phyloP scores from a whole-genome alignment of 1,140 invertebrate genomes.

The Drosophila ercepeae region DNA sequence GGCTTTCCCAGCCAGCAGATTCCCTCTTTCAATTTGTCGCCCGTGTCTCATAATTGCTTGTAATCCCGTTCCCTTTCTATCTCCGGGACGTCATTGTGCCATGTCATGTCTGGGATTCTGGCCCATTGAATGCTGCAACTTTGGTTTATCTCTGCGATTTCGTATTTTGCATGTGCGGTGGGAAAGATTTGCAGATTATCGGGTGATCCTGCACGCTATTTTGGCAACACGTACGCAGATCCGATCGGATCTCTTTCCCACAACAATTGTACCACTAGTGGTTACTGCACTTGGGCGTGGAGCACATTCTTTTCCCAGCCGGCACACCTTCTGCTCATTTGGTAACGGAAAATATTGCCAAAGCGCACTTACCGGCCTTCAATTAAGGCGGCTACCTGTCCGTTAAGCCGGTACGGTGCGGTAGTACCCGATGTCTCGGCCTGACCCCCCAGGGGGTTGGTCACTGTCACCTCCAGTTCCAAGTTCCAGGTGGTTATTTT shows the following conservation, averaged over 20 bases:
- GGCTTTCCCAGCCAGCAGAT: conserved; percentile 48
- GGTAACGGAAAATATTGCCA: conserved; percentile 59
- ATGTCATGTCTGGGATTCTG: conserved; percentile 25
- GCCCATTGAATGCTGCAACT: conserved; percentile 33
- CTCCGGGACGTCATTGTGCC: conserved; percentile 34
- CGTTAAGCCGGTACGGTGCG: conserved; percentile 47
- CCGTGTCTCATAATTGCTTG: conserved; percentile 61
- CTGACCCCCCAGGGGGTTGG: conserved; percentile 63
- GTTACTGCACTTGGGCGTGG: neutral
- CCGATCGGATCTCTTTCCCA: conserved; percentile 26
- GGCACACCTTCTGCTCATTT: conserved; percentile 27
- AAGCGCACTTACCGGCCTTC: conserved; percentile 52
- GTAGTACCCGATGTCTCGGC: conserved; percentile 59
- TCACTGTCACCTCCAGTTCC: conserved; percentile 46
- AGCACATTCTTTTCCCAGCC: conserved; percentile 38
- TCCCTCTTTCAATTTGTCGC: conserved; percentile 71
- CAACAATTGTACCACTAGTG: conserved; percentile 4
- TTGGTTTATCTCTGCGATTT: conserved; percentile 36
- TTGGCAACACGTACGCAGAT: conserved; percentile 43
- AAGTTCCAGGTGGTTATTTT: conserved; percentile 2
- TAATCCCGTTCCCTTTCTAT: conserved; percentile 29
- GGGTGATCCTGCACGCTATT: conserved; percentile 24
- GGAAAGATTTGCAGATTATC: conserved; percentile 20
- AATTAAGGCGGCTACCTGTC: conserved; percentile 61
- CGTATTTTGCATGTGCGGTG: conserved; percentile 17